Conservation (phyloP, 2,888 invertebrate genomes). For the Nesidiocoris tenuis region DNA sequence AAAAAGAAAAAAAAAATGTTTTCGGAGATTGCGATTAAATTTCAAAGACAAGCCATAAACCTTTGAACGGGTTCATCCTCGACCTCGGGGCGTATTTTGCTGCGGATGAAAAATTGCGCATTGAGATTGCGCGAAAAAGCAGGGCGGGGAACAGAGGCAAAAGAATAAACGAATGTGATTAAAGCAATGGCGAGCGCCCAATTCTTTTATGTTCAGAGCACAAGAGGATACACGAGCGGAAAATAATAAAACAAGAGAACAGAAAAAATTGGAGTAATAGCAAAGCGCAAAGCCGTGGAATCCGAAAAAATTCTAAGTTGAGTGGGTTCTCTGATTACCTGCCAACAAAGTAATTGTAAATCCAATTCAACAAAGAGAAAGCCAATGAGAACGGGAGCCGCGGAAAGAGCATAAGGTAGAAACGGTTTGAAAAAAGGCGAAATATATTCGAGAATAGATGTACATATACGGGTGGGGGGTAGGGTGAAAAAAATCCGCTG, state of each 20-base stretch:
- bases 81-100: neutral
- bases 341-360: constrained; percentile 34
- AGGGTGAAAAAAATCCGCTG: constrained; percentile 6
- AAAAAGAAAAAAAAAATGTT: neutral
- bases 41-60: neutral
- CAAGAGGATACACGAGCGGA: neutral
- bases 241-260: constrained; percentile 1
- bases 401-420: constrained; percentile 1
- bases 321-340: constrained; percentile 41
- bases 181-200: constrained; percentile 23
- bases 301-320: constrained; percentile 32
- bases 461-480: constrained; percentile 7
- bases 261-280: constrained; percentile 7
- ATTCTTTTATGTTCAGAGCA: constrained; percentile 23
- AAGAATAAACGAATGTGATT: constrained; percentile 10
- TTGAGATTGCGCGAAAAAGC: neutral
- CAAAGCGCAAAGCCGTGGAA: neutral
- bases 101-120: neutral
- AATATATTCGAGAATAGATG: constrained; percentile 37
- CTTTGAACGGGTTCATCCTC: neutral
- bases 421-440: constrained; percentile 7
- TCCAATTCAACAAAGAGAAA: constrained; percentile 38
- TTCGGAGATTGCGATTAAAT: neutral
- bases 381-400: constrained; percentile 11
- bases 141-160: neutral